Base-by-base conservation (phyloP, 1,140 invertebrate genomes). In the Acromyrmex heyeri region DNA sequence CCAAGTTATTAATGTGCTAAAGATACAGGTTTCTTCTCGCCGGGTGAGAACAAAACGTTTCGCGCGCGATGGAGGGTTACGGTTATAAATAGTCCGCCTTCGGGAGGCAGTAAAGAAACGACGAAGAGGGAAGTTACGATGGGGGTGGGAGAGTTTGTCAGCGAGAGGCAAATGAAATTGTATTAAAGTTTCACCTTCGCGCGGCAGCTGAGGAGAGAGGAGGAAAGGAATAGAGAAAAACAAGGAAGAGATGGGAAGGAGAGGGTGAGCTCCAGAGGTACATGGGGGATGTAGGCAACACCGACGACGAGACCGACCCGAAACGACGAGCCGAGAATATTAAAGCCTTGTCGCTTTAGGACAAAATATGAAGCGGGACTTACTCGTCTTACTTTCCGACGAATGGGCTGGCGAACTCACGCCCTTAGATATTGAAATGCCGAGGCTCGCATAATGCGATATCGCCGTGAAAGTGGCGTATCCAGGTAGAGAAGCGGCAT, bases 81-180 rank as follows among this genome's bases (percentile, higher is more conserved):
- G 88, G 90, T 91, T 91, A 91, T 91, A 91, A 91, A 91, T 91
- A 91, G 91, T 91, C 88, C 77, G 87, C 86, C 82, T 91, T 91
- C 86, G 85, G 90, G 73, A 91, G 90, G 90, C 90, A 91, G 88
- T 90, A 91, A 91, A 91, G 91, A 88, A 91, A 79, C 76, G 70
- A 76, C 87, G 86, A 34, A 34, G 85, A 77, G 85, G 90, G 85
- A 88, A 91, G 89, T 91, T 91, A 83, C 89, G 61, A 55, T 16
- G 70, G 53, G 83, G 50, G 65, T 87, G 87, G 76, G 75, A 88
- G 90, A 91, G 88, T 91, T 91, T 91, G 91, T 91, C 91, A 91
- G 91, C 91, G 81, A 90, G 91, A 91, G 82, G 88, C 91, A 91
- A 91, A 91, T 91, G 91, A 91, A 91, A 91, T 91, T 91, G 91